phyloP scores from a whole-genome alignment of 2,113 vertebrate species.

The Halcyon malimbica region DNA sequence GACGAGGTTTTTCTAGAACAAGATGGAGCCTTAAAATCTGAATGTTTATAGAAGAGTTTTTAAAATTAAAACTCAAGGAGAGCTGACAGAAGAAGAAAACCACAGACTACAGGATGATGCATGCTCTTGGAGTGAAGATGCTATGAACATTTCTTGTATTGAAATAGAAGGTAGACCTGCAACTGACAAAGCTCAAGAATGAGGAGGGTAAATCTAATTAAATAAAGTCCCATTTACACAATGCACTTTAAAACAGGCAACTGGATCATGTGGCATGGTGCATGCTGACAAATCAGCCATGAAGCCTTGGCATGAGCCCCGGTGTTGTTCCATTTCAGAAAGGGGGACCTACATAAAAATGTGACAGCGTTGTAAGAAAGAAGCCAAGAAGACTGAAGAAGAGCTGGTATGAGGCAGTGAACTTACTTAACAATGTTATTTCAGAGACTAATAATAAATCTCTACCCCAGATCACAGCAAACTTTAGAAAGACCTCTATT shows the following conservation, averaged over 20 bases:
- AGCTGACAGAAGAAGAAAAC: neutral
- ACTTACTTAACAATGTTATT: neutral
- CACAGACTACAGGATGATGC: neutral
- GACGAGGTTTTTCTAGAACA: neutral
- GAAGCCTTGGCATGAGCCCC: neutral
- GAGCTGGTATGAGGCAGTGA: neutral
- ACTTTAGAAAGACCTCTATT: accelerated
- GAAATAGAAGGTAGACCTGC: neutral
- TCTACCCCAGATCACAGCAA: neutral
- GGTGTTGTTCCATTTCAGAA: neutral
- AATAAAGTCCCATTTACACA: neutral
- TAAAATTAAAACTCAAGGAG: neutral
- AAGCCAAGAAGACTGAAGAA: neutral
- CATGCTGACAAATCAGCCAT: accelerated
- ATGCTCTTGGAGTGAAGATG: neutral
- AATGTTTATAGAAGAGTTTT: neutral
- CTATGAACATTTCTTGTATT: neutral
- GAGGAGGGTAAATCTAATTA: neutral
- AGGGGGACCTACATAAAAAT: neutral
- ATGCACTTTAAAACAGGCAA: neutral
- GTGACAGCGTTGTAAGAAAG: neutral
- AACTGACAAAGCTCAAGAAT: neutral
- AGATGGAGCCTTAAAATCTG: neutral
- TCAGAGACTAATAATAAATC: neutral
- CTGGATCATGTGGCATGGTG: neutral